Evolutionary conservation across 2,113 vertebrate genomes (phyloP).

Genomic region (Pomatorhinus ruficollis): DNA sequence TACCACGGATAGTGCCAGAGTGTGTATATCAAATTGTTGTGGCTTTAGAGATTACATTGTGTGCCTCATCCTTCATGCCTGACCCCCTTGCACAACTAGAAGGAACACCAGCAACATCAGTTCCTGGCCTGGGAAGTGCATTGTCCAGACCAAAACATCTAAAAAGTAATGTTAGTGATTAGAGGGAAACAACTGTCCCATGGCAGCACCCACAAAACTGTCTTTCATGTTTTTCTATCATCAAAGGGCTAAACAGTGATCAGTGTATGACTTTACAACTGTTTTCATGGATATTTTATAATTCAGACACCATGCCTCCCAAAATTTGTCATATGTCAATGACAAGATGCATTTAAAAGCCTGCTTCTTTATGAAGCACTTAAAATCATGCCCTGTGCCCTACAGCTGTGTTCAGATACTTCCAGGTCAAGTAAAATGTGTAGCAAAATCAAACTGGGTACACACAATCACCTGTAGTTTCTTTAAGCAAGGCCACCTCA

Average conservation of each 20-base stretch:
- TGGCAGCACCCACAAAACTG: fast-evolving
- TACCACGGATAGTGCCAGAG: not conserved
- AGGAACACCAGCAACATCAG: fast-evolving
- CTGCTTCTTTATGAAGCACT: not conserved
- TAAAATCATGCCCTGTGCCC: not conserved
- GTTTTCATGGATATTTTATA: not conserved
- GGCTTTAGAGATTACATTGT: not conserved
- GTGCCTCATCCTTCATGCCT: not conserved
- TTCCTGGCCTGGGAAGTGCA: not conserved
- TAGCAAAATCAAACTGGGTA: not conserved
- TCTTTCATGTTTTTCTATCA: not conserved
- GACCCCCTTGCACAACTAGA: not conserved
- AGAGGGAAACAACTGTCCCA: not conserved
- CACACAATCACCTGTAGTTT: not conserved
- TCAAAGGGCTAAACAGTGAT: not conserved
- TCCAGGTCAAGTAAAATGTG: not conserved
- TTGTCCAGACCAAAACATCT: not conserved
- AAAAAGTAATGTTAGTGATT: not conserved
- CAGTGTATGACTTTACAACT: not conserved
- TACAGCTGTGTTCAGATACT: not conserved
- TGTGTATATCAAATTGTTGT: not conserved
- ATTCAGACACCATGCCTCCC: not conserved
- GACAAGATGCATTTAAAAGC: not conserved
- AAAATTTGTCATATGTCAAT: not conserved
- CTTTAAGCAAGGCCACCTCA: not conserved